A percentile compares a stretch with the other conserved stretches of the same genome.
Evolutionary conservation across 2,113 vertebrate genomes (phyloP).

Genomic region (Anas platyrhynchos): DNA sequence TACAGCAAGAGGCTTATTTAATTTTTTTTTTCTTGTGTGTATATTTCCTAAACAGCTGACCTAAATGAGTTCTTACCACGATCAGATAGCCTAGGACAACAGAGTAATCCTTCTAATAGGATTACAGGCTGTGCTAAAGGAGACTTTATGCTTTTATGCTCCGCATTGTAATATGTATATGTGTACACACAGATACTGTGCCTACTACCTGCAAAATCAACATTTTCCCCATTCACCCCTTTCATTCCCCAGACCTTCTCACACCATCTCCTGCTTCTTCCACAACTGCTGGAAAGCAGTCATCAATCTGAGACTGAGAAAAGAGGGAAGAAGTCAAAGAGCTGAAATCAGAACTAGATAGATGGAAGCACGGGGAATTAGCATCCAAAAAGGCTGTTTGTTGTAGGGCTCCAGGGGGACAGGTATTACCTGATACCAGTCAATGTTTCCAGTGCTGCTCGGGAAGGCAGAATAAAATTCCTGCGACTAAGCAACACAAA

Average conservation of each 20-base stretch:
- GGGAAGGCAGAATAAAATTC: background rate
- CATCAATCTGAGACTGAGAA: background rate
- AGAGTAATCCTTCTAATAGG: slow-evolving; percentile 80
- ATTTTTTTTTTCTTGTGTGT: slow-evolving; percentile 42
- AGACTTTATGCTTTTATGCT: slow-evolving; percentile 55
- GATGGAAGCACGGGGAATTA: background rate
- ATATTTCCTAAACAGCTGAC: slow-evolving; percentile 75
- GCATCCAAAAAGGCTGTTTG: background rate
- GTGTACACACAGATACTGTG: background rate
- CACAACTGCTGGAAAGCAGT: background rate
- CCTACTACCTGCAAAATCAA: background rate
- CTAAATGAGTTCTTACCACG: slow-evolving; percentile 74
- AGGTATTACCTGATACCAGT: background rate
- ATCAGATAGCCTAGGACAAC: slow-evolving; percentile 78
- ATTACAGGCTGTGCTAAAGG: slow-evolving; percentile 70
- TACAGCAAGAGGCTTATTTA: slow-evolving; percentile 55
- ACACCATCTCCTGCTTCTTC: background rate
- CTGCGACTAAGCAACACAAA: background rate
- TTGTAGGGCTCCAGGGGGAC: background rate
- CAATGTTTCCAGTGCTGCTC: background rate
- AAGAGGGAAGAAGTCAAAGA: background rate
- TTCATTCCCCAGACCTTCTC: background rate
- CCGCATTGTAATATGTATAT: background rate
- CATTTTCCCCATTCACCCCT: background rate
- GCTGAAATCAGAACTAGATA: background rate